Evolutionary conservation across 2,797 vertebrate species (phyloP), one percentile per base, ranked within the genome.

Genomic region (Hippopotamyrus pictus): DNA sequence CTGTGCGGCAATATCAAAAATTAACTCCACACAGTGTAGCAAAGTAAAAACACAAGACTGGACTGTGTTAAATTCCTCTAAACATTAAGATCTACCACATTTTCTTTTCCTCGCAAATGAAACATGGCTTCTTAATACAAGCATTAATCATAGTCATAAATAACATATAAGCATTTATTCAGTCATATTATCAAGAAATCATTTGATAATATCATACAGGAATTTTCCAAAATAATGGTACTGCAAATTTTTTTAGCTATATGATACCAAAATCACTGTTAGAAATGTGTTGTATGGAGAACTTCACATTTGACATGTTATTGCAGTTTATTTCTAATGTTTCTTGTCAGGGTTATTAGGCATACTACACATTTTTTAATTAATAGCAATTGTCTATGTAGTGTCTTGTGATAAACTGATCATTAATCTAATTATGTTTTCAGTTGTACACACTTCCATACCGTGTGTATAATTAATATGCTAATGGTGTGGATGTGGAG

Each of bases 391-490:
- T 79, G 73, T 44, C 37, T 44, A n/a, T 44, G 73, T 19, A 79
- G 37, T 44, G 37, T 79, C 73, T 79, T 41, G 73, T 44, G 37
- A 44, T 79, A 79, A 79, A 79, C 73, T 79, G 37, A 79, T 79
- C 73, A 79, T 79, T 79, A 79, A 79, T 79, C 73, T 79, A 79
- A 79, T 79, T 79, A 73, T 79, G 17, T 79, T 79, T 79, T 41
- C 17, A 44, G 73, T 44, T 79, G 73, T 44, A 79, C 41, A 79
- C 33, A 44, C 73, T 79, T 79, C 33, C 37, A 44, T 79, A 44
- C 73, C 73, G 33, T 19, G 6, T 79, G 17, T 44, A 79, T 79
- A 79, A 79, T 79, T 79, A 79, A 79, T 79, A 79, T 79, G 73
- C 37, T n/a, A 79, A 79, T 79, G 73, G 44, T 19, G 5, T 7